phyloP scores from a whole-genome alignment of 2,888 invertebrate species.

The Drosophila melanocephala region DNA sequence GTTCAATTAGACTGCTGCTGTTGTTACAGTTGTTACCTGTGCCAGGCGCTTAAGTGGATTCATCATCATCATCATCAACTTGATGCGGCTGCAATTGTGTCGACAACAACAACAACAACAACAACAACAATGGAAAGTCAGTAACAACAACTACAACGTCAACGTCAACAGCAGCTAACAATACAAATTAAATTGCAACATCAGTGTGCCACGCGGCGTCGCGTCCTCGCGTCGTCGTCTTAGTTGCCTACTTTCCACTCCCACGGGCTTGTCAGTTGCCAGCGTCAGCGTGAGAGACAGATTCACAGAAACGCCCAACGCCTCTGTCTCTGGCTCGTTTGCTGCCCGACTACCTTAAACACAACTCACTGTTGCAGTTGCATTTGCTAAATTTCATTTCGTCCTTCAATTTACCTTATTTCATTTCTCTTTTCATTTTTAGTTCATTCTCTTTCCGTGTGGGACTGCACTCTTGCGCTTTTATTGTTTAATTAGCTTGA shows the following conservation, averaged over 20 bases:
- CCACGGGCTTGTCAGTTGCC: constrained; percentile 71
- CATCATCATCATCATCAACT: constrained; percentile 69
- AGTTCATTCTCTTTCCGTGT: constrained; percentile 54
- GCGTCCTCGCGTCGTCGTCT: constrained; percentile 41
- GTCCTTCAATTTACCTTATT: constrained; percentile 57
- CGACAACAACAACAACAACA: constrained; percentile 31
- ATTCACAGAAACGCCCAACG: constrained; percentile 41
- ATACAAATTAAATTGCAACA: constrained; percentile 82
- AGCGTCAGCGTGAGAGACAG: constrained; percentile 39
- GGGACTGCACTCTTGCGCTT: constrained; percentile 50
- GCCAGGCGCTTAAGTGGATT: constrained; percentile 70
- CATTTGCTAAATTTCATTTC: constrained; percentile 65
- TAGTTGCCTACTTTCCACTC: constrained; percentile 74
- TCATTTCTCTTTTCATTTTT: constrained; percentile 6
- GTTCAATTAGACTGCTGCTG: constrained; percentile 72
- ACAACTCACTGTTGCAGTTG: constrained; percentile 16
- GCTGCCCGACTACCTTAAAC: background rate
- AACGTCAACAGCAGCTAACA: constrained; percentile 57
- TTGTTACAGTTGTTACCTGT: constrained; percentile 26
- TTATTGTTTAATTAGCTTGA: constrained; percentile 80
- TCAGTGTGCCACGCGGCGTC: constrained; percentile 57
- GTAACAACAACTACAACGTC: constrained; percentile 27
- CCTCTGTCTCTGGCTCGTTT: background rate
- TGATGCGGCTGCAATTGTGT: constrained; percentile 67
- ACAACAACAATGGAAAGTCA: constrained; percentile 25